Conservation (phyloP, 1,140 invertebrate species). For the Euborellia annulipes region DNA sequence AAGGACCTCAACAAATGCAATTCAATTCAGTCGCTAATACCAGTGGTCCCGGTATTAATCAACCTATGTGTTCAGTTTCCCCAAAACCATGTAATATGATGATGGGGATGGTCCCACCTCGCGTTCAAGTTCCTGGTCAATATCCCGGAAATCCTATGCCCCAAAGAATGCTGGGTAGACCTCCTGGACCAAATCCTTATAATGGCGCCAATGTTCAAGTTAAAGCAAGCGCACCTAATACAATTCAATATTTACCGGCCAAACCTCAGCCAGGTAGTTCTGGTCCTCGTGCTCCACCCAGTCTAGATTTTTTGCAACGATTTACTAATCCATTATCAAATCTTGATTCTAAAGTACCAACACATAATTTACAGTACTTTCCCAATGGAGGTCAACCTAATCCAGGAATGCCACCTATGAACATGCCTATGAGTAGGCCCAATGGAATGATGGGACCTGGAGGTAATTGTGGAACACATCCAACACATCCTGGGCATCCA, state of each 20-base stretch:
- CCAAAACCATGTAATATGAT: slow-evolving; percentile 25
- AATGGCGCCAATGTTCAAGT: slow-evolving; percentile 80
- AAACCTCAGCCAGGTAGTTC: slow-evolving; percentile 53
- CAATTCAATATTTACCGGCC: slow-evolving; percentile 92
- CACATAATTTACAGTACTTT: slow-evolving; percentile 61
- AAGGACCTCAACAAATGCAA: slow-evolving; percentile 1
- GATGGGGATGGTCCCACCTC: slow-evolving; percentile 26
- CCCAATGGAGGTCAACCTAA: slow-evolving; percentile 34
- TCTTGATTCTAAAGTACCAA: slow-evolving; percentile 53
- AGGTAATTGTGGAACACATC: slow-evolving; percentile 5
- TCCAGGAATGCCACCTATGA: slow-evolving; percentile 16
- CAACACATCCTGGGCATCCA: background rate
- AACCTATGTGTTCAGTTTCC: slow-evolving; percentile 14
- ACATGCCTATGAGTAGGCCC: slow-evolving; percentile 18
- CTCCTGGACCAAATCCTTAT: slow-evolving; percentile 43
- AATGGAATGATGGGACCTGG: slow-evolving; percentile 21
- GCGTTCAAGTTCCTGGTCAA: slow-evolving; percentile 20
- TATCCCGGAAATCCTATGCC: slow-evolving; percentile 11
- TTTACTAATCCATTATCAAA: slow-evolving; percentile 61
- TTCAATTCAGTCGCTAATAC: background rate
- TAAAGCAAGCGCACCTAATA: slow-evolving; percentile 91
- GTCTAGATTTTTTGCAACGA: slow-evolving; percentile 79
- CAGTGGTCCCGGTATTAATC: slow-evolving; percentile 11
- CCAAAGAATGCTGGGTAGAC: slow-evolving; percentile 24
- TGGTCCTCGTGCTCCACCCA: slow-evolving; percentile 61